Evolutionary conservation across 2,113 vertebrate species (phyloP), one percentile per base, ranked within the genome.

Genomic region (Cavia porcellus): DNA sequence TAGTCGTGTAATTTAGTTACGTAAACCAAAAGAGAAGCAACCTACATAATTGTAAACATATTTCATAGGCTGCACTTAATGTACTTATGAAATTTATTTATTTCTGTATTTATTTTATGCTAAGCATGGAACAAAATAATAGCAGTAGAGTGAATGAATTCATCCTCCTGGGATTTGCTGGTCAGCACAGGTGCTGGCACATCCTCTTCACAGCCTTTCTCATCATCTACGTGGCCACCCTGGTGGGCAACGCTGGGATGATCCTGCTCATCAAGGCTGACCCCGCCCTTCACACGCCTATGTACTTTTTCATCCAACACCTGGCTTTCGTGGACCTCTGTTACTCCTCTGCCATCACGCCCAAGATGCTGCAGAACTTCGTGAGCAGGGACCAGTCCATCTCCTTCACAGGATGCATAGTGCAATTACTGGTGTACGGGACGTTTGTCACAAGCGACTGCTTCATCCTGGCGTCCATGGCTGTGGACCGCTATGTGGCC

Each of bases 301-400:
- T 96, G 98, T 98, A 98, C 59, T 97, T 96, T 84, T 98, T 98
- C 81, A 96, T 98, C 35, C 95, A 97, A 85, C 92, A 97, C 5
- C 47, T 98, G 62, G 97, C 98, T 24, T 97, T 98, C 24, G 95
- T 98, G 22, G 97, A 98, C 61, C 79, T 98, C 4, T 97, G 97
- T 9, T 98, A 97, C 2, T 52, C 96, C 81, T 98, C 97, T 72
- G 97, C 96, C 0, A 84, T 98, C 62, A 97, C 97, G 8, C 97
- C 97, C 86, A 98, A 97, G 59, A 98, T 96, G 92, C 3, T 98
- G 19, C 20, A 90, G 11, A 97, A 96, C 45, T 96, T 98, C 30
- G 5, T 81, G 8, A 35, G 24, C 0, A 88, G 22, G 15, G 30
- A 88, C 9, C 52, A 92, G 0, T 96, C 93, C 7, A 98, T 98